phyloP scores from a whole-genome alignment of 1,140 invertebrate species.

The Hyles euphorbiae region DNA sequence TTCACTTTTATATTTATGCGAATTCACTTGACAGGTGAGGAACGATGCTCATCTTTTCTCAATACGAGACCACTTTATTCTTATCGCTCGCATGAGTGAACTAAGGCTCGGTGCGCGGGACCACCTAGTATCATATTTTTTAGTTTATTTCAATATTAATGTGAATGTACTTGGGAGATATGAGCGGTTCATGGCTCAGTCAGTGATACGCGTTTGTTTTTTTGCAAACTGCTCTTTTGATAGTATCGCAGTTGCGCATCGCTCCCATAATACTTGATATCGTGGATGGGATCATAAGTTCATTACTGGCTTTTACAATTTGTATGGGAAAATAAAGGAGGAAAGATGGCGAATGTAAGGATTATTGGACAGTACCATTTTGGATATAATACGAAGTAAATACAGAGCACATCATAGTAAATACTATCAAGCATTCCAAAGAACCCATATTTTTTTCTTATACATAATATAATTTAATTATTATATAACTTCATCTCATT shows the following conservation, averaged over 20 bases:
- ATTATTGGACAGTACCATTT: neutral
- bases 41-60: conserved; percentile 37
- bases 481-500: no score
- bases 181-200: neutral
- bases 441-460: no score
- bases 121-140: conserved; percentile 5
- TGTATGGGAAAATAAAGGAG: no score
- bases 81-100: conserved; percentile 11
- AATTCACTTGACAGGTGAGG: conserved; percentile 54
- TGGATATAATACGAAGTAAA: neutral
- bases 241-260: no score
- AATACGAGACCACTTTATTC: conserved; percentile 24
- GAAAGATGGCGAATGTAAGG: no score
- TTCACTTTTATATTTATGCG: conserved; percentile 68
- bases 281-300: no score
- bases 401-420: no score
- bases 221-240: no score
- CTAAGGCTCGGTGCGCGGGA: neutral
- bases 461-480: no score
- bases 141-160: neutral
- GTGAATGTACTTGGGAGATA: neutral
- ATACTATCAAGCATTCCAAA: no score
- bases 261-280: no score
- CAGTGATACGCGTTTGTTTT: neutral
- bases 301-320: no score